phyloP scores from a whole-genome alignment of 2,797 vertebrate genomes.

The Acridotheres tristis region DNA sequence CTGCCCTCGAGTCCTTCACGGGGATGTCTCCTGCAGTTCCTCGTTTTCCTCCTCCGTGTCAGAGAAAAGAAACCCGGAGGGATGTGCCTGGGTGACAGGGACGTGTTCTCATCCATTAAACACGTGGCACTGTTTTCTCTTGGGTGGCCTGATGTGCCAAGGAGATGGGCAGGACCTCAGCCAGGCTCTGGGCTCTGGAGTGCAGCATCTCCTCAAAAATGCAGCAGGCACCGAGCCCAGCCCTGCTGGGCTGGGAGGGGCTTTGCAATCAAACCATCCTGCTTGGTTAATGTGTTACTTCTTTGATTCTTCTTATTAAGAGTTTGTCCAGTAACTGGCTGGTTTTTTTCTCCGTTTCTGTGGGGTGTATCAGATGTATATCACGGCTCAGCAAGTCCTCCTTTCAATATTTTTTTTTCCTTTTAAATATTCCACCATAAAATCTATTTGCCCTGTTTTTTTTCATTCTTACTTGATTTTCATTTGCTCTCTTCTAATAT shows the following conservation, averaged over 20 bases:
- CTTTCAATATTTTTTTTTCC: background rate
- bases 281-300: background rate
- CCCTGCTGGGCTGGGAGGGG: slow-evolving; percentile 44
- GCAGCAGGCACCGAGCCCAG: slow-evolving; percentile 73
- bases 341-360: background rate
- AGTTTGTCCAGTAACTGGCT: background rate
- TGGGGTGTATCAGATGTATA: background rate
- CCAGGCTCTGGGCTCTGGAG: slow-evolving; percentile 89
- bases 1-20: slow-evolving; percentile 75
- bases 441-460: background rate
- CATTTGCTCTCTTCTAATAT: background rate
- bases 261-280: slow-evolving; percentile 52
- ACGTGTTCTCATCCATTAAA: slow-evolving; percentile 83
- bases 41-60: slow-evolving; percentile 23
- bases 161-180: slow-evolving; percentile 88
- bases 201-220: slow-evolving; percentile 88
- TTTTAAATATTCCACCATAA: background rate
- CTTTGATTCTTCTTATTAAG: background rate
- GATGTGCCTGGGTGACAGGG: slow-evolving; percentile 66
- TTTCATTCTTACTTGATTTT: background rate
- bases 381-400: background rate
- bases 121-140: slow-evolving; percentile 79
- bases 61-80: background rate
- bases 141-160: slow-evolving; percentile 82
- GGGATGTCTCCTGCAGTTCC: slow-evolving; percentile 6